Conservation (phyloP, 1,140 invertebrate species). For the Lordiphosa mommai region DNA sequence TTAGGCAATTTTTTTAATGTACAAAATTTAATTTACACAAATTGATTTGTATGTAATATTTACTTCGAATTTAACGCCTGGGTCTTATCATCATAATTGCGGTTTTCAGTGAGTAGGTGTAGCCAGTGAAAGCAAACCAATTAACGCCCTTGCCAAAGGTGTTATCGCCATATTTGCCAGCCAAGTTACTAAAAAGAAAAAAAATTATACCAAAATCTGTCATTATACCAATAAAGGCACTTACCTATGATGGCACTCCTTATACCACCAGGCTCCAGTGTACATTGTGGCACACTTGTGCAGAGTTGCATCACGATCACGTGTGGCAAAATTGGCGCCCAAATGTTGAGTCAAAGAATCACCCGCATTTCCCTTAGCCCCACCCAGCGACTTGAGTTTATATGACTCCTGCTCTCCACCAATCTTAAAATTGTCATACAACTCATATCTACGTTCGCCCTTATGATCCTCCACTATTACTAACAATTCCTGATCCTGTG, state of each 20-base stretch:
- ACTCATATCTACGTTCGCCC: conserved; percentile 6
- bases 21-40: background rate
- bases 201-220: too few species aligned
- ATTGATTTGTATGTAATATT: background rate
- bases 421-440: conserved; percentile 29
- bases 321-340: conserved; percentile 31
- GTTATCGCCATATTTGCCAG: conserved; percentile 29
- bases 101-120: conserved; percentile 33
- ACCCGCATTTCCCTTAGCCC: conserved; percentile 14
- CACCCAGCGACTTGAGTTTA: conserved; percentile 17
- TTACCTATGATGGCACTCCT: conserved; percentile 33
- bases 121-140: conserved; percentile 35
- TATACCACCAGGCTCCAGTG: conserved; percentile 40
- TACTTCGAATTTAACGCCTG: conserved; percentile 1
- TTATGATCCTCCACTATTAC: conserved; percentile 81
- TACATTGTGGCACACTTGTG: conserved; percentile 19
- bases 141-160: conserved; percentile 22
- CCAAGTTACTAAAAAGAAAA: conserved; percentile 24
- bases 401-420: conserved; percentile 10
- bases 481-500: conserved; percentile 82
- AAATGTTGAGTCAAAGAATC: conserved; percentile 30
- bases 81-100: conserved; percentile 47
- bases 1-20: conserved; percentile 6
- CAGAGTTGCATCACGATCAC: conserved; percentile 18
- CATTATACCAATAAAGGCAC: too few species aligned